These are phyloP conservation scores for Gopherus evgoodei DNA, from an alignment of 2,113 vertebrate species.

Conservation along the genomic window DNA sequence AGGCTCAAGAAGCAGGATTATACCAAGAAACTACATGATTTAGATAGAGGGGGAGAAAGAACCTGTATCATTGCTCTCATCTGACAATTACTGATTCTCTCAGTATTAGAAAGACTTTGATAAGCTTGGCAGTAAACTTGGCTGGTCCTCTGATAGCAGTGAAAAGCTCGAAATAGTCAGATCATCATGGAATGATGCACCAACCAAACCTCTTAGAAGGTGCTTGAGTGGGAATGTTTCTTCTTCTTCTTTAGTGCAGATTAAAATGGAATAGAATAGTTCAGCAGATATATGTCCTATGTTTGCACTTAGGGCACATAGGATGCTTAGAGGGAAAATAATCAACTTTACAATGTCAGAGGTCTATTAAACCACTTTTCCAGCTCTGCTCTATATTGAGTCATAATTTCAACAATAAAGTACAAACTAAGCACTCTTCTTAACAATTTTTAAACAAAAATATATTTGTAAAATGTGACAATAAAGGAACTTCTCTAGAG, in stretches of 20 bases:
- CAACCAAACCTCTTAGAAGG: neutral
- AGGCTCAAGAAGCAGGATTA: neutral
- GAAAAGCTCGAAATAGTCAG: neutral
- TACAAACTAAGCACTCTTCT: neutral
- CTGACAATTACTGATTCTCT: neutral
- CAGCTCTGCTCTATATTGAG: neutral
- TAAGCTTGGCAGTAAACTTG: neutral
- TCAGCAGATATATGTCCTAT: neutral
- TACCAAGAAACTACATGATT: neutral
- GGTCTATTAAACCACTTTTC: neutral
- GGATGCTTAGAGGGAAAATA: neutral
- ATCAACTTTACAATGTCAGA: neutral
- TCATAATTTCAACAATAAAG: neutral
- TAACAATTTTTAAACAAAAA: neutral
- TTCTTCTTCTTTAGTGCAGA: neutral
- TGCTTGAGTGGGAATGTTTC: neutral
- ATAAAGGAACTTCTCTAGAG: neutral
- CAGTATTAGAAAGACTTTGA: neutral
- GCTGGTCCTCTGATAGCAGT: neutral
- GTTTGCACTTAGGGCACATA: neutral
- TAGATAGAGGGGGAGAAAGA: neutral
- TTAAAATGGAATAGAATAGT: neutral
- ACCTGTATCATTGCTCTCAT: neutral
- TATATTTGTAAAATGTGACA: neutral
- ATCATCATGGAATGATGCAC: neutral